These are phyloP conservation scores for Apodemus speciosus DNA, from an alignment of 2,113 vertebrate species.

Conservation along the genomic window DNA sequence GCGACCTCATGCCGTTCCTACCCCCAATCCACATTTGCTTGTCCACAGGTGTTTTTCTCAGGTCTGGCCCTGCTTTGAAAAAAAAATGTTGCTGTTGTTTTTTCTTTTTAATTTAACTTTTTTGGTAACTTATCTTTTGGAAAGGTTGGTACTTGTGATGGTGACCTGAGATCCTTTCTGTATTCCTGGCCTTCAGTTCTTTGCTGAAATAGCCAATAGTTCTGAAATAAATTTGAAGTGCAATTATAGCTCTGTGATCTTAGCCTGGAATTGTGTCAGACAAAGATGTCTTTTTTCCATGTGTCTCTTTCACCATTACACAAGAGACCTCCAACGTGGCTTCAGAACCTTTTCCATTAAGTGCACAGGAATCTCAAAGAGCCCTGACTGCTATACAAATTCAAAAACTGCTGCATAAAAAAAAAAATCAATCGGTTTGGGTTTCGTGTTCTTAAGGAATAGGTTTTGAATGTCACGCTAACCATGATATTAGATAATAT, in stretches of 20 bases:
- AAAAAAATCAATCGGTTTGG: not conserved
- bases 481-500: not conserved
- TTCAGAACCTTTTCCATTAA: constrained; percentile 53
- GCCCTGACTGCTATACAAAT: not conserved
- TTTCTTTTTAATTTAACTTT: too few species aligned
- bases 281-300: constrained; percentile 8
- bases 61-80: too few species aligned
- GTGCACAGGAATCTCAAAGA: constrained; percentile 46
- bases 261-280: constrained; percentile 52
- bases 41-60: too few species aligned
- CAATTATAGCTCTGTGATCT: constrained; percentile 44
- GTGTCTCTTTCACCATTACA: constrained; percentile 55
- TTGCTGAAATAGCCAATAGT: not conserved
- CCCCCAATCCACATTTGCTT: too few species aligned
- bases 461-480: constrained; percentile 31
- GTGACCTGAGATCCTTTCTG: not conserved
- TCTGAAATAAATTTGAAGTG: constrained; percentile 18
- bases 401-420: constrained; percentile 21
- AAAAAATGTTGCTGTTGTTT: too few species aligned
- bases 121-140: not conserved
- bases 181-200: not conserved
- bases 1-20: too few species aligned
- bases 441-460: not conserved
- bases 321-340: constrained; percentile 45
- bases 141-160: not conserved